These are phyloP conservation scores for Agraylea sexmaculata DNA, from an alignment of 1,140 invertebrate genomes.

Conservation along the genomic window DNA sequence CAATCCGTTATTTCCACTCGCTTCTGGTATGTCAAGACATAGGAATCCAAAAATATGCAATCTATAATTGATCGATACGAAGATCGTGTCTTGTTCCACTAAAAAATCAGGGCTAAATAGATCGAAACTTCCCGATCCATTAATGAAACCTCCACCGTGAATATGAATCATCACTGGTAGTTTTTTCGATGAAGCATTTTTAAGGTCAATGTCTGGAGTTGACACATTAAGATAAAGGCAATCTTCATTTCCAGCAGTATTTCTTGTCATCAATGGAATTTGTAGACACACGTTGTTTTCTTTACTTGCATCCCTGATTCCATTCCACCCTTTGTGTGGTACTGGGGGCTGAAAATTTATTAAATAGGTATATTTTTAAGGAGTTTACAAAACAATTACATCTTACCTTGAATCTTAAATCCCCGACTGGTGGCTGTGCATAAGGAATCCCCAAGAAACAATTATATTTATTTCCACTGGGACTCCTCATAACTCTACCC, in stretches of 20 bases:
- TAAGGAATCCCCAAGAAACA: slow-evolving; percentile 56
- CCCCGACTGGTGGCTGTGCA: slow-evolving; percentile 52
- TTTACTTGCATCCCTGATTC: slow-evolving; percentile 31
- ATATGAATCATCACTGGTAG: slow-evolving; percentile 50
- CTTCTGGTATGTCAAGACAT: slow-evolving; percentile 32
- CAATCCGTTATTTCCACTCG: slow-evolving; percentile 43
- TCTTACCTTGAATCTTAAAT: slow-evolving; percentile 49
- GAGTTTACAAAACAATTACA: slow-evolving; percentile 8
- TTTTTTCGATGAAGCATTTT: slow-evolving; percentile 14
- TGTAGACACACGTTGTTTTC: slow-evolving; percentile 33
- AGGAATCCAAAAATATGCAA: slow-evolving; percentile 45
- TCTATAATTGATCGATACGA: slow-evolving; percentile 46
- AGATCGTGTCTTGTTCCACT: slow-evolving; percentile 41
- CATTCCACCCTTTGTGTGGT: slow-evolving; percentile 32
- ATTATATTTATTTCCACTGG: slow-evolving; percentile 30
- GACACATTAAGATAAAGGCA: slow-evolving; percentile 47
- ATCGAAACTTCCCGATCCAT: slow-evolving; percentile 31
- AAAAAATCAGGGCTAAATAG: slow-evolving; percentile 40
- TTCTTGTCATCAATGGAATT: slow-evolving; percentile 23
- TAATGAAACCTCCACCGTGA: slow-evolving; percentile 49
- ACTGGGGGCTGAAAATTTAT: slow-evolving; percentile 27
- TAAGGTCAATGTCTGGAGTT: slow-evolving; percentile 35
- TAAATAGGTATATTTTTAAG: slow-evolving; percentile 8
- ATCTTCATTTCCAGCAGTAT: slow-evolving; percentile 42
- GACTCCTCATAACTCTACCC: slow-evolving; percentile 27